phyloP scores from a whole-genome alignment of 2,797 vertebrate species.

The Scleropages formosus region DNA sequence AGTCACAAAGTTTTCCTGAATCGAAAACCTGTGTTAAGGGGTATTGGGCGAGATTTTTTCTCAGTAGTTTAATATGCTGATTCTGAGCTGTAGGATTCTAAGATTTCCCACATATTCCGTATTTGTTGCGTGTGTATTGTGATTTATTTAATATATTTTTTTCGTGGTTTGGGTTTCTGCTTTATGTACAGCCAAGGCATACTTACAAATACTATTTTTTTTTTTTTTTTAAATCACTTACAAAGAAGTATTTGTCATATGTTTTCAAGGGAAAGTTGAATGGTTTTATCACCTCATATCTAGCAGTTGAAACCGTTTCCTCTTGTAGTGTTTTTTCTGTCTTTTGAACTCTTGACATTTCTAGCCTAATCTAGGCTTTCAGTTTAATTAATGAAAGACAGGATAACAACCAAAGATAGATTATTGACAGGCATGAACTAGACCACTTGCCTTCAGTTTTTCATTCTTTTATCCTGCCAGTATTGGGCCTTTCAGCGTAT shows the following conservation, averaged over 20 bases:
- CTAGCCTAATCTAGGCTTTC: background rate
- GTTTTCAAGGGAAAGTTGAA: slow-evolving; percentile 30
- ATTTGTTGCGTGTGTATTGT: too few relatives aligned
- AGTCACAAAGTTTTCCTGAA: too few relatives aligned
- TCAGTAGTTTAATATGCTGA: too few relatives aligned
- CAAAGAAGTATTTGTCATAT: slow-evolving; percentile 22
- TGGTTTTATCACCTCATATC: slow-evolving; percentile 15
- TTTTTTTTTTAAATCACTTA: background rate
- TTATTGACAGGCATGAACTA: background rate
- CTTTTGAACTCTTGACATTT: background rate
- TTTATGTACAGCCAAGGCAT: too few relatives aligned
- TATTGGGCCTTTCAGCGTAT: too few relatives aligned
- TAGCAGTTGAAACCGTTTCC: slow-evolving; percentile 13
- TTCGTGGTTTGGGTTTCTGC: background rate
- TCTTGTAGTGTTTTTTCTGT: background rate
- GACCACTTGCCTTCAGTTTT: background rate
- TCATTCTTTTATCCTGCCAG: background rate
- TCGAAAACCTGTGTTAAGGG: too few relatives aligned
- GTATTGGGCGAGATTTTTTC: too few relatives aligned
- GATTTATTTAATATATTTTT: background rate
- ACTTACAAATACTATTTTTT: background rate
- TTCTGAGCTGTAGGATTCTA: too few relatives aligned
- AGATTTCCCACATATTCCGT: too few relatives aligned
- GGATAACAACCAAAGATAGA: background rate
- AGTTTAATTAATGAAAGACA: background rate